Evolutionary conservation across 2,113 vertebrate species (phyloP), one percentile per base, ranked within the genome.

Genomic region (Cephalopholis sonnerati): DNA sequence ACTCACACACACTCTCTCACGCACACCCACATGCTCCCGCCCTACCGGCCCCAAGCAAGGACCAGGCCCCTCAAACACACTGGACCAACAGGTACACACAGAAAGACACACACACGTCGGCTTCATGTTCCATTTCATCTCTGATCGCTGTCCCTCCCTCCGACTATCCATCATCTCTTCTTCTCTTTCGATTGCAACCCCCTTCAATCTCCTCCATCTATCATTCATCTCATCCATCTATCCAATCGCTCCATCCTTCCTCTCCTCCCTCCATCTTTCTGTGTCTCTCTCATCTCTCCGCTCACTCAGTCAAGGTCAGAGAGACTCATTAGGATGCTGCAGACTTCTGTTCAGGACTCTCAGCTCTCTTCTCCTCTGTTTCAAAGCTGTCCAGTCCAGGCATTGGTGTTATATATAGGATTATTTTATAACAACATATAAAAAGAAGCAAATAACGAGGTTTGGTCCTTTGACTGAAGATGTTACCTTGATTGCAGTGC

Each of bases 51-150:
- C 95, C 96, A 73, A 95, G 92, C 93, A 99, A 99, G 94, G 98
- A 99, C 83, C 96, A 96, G 89, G 96, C 95, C 72, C 96, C 97
- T 89, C 97, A 97, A 93, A 97, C 97, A 89, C 96, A 99, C 92
- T 99, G 98, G 98, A 97, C 98, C 86, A 99, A 99, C 96, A 98
- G 98, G 98, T 99, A 92, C 65, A 77, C 74, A 29, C 67, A 62
- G 58, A 50, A 59, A 25, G 20, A 58, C 18, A 89, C 78, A 82
- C 22, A 64, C 51, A 36, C 8, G 7, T 10, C 7, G 29, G 1
- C 64, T 64, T 69, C 81, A 55, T 72, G 61, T 78, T 77, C 73
- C 55, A 36, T 77, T 71, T 77, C 71, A 80, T 74, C 74, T 29
- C 44, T 48, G 41, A 44, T 44, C 3, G 41, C 11, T 44, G 41